These are phyloP conservation scores for Ricordea florida DNA, from an alignment of 92 coral and sea anemone genomes.

Conservation along the genomic window DNA sequence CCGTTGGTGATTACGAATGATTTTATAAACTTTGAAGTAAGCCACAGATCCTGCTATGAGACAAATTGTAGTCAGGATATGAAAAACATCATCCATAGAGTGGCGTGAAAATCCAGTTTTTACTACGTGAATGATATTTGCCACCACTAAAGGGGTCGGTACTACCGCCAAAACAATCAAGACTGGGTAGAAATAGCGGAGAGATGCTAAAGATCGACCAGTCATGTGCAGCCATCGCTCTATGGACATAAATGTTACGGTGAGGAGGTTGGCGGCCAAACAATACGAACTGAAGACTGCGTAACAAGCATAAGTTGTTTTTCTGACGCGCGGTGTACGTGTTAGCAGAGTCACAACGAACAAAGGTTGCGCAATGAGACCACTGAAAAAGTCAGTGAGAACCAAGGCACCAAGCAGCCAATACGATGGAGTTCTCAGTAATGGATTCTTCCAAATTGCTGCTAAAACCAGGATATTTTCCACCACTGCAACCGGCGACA, in stretches of 20 bases:
- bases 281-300: background rate
- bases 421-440: slow-evolving; percentile 19
- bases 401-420: slow-evolving; percentile 33
- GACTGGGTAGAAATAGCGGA: background rate
- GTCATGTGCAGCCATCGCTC: slow-evolving; percentile 22
- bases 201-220: background rate
- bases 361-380: slow-evolving; percentile 21
- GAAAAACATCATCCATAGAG: no score
- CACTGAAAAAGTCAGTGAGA: slow-evolving; percentile 32
- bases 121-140: no score
- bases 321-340: no score
- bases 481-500: slow-evolving; percentile 12
- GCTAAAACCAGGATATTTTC: slow-evolving; percentile 30
- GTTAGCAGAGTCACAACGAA: background rate
- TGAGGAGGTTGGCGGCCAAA: background rate
- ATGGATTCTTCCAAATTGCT: slow-evolving; percentile 22
- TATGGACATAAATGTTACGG: background rate
- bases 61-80: no score
- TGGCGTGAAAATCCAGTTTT: no score
- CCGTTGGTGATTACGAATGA: slow-evolving; percentile 37
- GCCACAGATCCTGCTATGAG: slow-evolving; percentile 12
- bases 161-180: background rate
- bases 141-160: background rate
- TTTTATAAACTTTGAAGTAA: slow-evolving; percentile 45
- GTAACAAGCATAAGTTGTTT: background rate